phyloP scores from a whole-genome alignment of 2,888 invertebrate genomes.

The Maniola hyperantus region DNA sequence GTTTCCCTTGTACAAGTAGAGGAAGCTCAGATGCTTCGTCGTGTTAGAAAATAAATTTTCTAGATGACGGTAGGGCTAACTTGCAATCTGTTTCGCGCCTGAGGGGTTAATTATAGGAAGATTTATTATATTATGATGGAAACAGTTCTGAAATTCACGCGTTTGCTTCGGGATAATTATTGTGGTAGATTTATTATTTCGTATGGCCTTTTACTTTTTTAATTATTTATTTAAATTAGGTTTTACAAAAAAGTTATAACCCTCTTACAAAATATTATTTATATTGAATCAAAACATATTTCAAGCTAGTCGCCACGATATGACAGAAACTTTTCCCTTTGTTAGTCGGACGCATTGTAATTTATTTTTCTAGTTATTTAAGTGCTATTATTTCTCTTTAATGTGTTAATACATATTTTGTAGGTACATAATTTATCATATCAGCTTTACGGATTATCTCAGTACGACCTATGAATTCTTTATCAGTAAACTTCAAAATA shows the following conservation, averaged over 20 bases:
- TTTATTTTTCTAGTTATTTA: background rate
- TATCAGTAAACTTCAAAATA: conserved; percentile 5
- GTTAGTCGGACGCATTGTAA: background rate
- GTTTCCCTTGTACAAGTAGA: conserved; percentile 25
- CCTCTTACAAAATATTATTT: too few species aligned
- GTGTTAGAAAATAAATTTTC: conserved; percentile 21
- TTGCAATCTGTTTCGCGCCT: conserved; percentile 3
- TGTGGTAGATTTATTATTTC: background rate
- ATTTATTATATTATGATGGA: background rate
- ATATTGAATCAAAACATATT: too few species aligned
- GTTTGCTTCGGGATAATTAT: background rate
- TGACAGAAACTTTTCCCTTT: too few species aligned
- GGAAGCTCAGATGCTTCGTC: conserved; percentile 6
- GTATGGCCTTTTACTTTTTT: background rate
- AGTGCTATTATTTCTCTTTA: background rate
- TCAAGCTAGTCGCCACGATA: too few species aligned
- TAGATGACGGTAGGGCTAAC: background rate
- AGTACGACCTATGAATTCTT: background rate
- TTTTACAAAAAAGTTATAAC: too few species aligned
- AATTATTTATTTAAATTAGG: too few species aligned
- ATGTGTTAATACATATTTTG: background rate
- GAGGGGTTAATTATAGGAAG: background rate
- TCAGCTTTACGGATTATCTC: background rate
- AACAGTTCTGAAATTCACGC: background rate
- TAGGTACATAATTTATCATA: background rate